These are phyloP conservation scores for Oligia strigilis DNA, from an alignment of 2,888 invertebrate species.

Conservation along the genomic window DNA sequence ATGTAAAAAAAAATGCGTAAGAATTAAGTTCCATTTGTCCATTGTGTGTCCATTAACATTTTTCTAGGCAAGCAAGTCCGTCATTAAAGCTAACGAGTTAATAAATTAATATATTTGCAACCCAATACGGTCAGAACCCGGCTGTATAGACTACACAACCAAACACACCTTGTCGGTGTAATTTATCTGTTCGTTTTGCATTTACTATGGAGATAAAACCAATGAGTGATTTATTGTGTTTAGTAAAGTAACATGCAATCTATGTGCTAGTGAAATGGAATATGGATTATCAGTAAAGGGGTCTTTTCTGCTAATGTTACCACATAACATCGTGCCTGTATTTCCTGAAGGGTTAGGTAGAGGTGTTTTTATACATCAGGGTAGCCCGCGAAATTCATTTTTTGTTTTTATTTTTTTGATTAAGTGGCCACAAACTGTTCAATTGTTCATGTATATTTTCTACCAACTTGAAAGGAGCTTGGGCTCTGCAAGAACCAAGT, in stretches of 20 bases:
- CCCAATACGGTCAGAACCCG: conserved; percentile 46
- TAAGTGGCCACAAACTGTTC: too few species aligned
- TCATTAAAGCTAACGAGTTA: conserved; percentile 12
- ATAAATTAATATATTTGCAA: conserved; percentile 49
- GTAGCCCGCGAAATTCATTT: too few species aligned
- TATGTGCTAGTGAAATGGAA: conserved; percentile 38
- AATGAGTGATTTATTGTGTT: conserved; percentile 61
- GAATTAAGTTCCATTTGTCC: conserved; percentile 3
- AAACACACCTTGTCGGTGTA: conserved; percentile 53
- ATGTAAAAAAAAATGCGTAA: conserved; percentile 4
- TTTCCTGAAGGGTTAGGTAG: not conserved
- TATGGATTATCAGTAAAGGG: conserved; percentile 20
- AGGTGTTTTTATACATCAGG: too few species aligned
- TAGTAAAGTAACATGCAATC: conserved; percentile 47
- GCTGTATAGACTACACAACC: not conserved
- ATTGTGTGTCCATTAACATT: conserved; percentile 25
- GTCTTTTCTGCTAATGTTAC: conserved; percentile 1
- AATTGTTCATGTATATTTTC: too few species aligned
- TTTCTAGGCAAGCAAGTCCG: conserved; percentile 8
- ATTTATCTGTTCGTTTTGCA: conserved; percentile 55
- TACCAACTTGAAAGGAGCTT: not conserved
- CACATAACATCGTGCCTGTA: too few species aligned
- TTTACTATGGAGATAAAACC: conserved; percentile 57
- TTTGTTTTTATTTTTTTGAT: too few species aligned
- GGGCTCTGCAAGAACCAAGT: not conserved